Evolutionary conservation across 2,888 invertebrate genomes (phyloP).

Genomic region (Dendrolimus houi): DNA sequence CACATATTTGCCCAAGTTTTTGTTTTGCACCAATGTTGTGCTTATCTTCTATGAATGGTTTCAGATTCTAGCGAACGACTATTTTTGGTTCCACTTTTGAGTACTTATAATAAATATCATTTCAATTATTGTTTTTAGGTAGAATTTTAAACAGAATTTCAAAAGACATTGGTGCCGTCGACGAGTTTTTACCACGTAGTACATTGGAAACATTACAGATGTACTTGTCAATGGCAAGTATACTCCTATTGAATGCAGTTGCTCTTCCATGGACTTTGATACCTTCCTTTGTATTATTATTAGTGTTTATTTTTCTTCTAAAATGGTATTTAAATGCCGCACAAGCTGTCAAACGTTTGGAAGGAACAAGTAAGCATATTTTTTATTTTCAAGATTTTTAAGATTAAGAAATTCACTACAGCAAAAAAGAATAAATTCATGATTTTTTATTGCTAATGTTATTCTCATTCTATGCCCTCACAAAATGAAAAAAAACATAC

Average conservation of each 20-base stretch:
- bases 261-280: slow-evolving; percentile 60
- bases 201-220: slow-evolving; percentile 79
- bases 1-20: no score
- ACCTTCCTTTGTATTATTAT: slow-evolving; percentile 46
- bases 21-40: no score
- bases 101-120: no score
- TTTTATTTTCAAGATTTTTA: background rate
- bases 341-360: slow-evolving; percentile 83
- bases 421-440: no score
- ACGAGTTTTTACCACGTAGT: slow-evolving; percentile 82
- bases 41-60: no score
- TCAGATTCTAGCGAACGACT: no score
- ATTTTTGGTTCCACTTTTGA: no score
- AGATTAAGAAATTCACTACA: no score
- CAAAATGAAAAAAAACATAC: no score
- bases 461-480: background rate
- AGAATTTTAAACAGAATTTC: slow-evolving; percentile 86
- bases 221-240: slow-evolving; percentile 51
- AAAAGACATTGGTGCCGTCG: slow-evolving; percentile 88
- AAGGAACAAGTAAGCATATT: slow-evolving; percentile 78
- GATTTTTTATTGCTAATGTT: background rate
- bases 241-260: slow-evolving; percentile 52
- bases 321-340: slow-evolving; percentile 83
- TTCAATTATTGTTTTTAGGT: slow-evolving; percentile 33
- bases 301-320: slow-evolving; percentile 79